Evolutionary conservation across 1,140 invertebrate species (phyloP).

Genomic region (Onthophagus taurus): DNA sequence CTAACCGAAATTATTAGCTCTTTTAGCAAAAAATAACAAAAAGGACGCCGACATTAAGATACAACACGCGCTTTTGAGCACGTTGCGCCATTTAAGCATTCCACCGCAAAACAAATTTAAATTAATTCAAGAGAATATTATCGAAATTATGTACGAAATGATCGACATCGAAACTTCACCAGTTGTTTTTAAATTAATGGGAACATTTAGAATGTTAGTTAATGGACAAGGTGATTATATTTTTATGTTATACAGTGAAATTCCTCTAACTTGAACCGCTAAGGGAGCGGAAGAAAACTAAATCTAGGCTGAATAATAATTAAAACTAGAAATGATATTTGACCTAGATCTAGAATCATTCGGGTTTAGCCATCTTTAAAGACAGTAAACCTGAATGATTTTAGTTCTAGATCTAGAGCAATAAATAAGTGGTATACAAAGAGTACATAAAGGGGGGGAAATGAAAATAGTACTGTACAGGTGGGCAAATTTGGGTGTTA

Average conservation of each 20-base stretch:
- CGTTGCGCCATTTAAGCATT: slow-evolving; percentile 75
- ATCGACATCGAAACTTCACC: slow-evolving; percentile 63
- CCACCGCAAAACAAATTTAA: slow-evolving; percentile 64
- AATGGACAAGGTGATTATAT: slow-evolving; percentile 56
- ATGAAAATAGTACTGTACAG: too few relatives aligned
- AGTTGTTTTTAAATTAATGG: slow-evolving; percentile 79
- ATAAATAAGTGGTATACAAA: too few relatives aligned
- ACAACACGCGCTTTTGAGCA: slow-evolving; percentile 74
- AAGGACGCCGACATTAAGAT: slow-evolving; percentile 53
- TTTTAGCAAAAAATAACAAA: slow-evolving; percentile 26
- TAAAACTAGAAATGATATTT: too few relatives aligned
- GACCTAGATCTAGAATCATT: too few relatives aligned
- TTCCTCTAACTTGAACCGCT: background rate
- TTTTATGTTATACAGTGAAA: too few relatives aligned
- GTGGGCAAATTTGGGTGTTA: too few relatives aligned
- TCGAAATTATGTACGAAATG: slow-evolving; percentile 63
- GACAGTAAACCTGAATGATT: too few relatives aligned
- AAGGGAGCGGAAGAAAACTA: slow-evolving; percentile 24
- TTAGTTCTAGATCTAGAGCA: too few relatives aligned
- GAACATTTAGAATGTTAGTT: slow-evolving; percentile 75
- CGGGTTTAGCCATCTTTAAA: too few relatives aligned
- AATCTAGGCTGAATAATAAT: too few relatives aligned
- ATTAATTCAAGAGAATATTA: slow-evolving; percentile 61
- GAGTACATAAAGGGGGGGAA: too few relatives aligned
- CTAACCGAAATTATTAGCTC: slow-evolving; percentile 18